Evolutionary conservation across 2,888 invertebrate species (phyloP).

Genomic region (Druceiella hillmani): DNA sequence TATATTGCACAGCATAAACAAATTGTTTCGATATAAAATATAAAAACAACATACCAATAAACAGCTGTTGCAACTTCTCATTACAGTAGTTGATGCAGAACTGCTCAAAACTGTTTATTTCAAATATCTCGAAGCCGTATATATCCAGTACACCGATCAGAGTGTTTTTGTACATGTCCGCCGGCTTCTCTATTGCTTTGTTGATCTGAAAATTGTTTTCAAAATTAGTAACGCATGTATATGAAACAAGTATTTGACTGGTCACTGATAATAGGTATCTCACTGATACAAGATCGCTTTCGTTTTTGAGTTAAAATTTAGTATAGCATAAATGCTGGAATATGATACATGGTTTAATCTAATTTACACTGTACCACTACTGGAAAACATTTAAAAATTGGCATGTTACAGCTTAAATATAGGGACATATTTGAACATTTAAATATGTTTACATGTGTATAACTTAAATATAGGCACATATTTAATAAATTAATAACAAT

Average conservation of each 20-base stretch:
- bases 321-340: too few species aligned
- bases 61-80: conserved; percentile 95
- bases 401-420: too few species aligned
- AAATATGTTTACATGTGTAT: too few species aligned
- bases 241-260: background rate
- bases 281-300: too few species aligned
- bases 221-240: background rate
- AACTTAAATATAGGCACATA: too few species aligned
- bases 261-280: background rate
- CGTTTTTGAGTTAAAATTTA: too few species aligned
- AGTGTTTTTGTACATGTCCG: conserved; percentile 61
- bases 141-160: conserved; percentile 96
- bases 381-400: too few species aligned
- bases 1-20: too few species aligned
- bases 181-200: conserved; percentile 77
- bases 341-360: too few species aligned
- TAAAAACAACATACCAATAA: conserved; percentile 65
- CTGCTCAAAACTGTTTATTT: conserved; percentile 95
- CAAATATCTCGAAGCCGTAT: conserved; percentile 98
- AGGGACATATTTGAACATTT: too few species aligned
- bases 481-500: too few species aligned
- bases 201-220: conserved; percentile 61
- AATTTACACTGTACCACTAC: too few species aligned
- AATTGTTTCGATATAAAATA: conserved; percentile 1
- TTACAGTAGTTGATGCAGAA: conserved; percentile 99